Percentiles rank a stretch among this genome's conserved stretches.
Evolutionary conservation across 2,888 invertebrate genomes (phyloP).

Genomic region (Conus canariensis): DNA sequence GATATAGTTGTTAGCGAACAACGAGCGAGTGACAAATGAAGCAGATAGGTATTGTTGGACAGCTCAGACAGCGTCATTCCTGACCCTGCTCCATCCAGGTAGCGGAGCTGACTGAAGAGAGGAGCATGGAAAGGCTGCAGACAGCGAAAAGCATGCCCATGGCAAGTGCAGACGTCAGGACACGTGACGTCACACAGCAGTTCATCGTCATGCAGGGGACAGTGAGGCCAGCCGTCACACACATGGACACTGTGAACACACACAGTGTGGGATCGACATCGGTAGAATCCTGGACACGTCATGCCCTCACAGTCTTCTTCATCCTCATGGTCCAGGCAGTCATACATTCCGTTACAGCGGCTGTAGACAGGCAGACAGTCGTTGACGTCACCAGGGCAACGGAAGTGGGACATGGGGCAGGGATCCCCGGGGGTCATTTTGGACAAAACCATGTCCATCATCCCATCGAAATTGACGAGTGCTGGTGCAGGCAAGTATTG

Average conservation of each 20-base stretch:
- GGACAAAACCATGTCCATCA: background rate
- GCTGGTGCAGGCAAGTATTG: background rate
- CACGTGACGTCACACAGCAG: background rate
- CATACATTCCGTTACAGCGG: background rate
- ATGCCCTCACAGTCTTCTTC: background rate
- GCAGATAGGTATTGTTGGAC: background rate
- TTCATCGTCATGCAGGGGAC: background rate
- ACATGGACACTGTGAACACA: slow-evolving; percentile 1
- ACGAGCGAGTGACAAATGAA: background rate
- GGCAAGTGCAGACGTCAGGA: background rate
- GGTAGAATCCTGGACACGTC: slow-evolving; percentile 6
- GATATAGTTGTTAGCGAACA: background rate
- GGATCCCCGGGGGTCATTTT: background rate
- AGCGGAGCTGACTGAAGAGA: background rate
- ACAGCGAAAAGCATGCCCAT: background rate
- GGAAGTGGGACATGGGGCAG: background rate
- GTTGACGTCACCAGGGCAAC: background rate
- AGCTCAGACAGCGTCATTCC: background rate
- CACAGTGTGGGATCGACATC: slow-evolving; percentile 5
- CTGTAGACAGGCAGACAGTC: slow-evolving; percentile 24
- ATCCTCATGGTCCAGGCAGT: slow-evolving; percentile 1
- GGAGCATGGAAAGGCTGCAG: background rate
- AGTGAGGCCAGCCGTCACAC: slow-evolving; percentile 25
- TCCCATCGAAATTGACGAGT: background rate
- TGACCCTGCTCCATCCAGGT: background rate